Conservation (phyloP, 2,797 vertebrate species). For the Coreius guichenoti region DNA sequence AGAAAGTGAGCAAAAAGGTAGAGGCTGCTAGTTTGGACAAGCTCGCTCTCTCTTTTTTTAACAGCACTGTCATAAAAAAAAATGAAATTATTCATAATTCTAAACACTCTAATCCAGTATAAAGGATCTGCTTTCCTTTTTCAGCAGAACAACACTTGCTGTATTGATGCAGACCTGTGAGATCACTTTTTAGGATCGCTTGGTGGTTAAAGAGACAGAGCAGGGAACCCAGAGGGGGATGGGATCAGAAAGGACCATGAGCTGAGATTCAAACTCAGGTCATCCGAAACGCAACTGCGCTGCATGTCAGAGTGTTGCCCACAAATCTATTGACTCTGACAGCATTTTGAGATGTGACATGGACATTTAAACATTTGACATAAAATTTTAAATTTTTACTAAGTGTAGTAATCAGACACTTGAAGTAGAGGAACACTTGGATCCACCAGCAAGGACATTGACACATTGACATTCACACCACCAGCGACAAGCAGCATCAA, state of each 20-base stretch:
- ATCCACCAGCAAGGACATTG: not conserved
- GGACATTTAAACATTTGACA: not conserved
- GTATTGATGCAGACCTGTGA: not conserved
- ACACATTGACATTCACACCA: not conserved
- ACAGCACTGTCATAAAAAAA: not conserved
- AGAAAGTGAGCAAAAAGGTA: not conserved
- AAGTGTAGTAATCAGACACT: not conserved
- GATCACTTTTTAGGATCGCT: not conserved
- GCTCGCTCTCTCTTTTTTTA: not conserved
- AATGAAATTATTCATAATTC: not conserved
- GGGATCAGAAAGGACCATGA: not conserved
- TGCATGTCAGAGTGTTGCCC: not conserved
- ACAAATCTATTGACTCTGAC: not conserved
- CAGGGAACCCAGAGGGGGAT: not conserved
- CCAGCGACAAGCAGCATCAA: too few relatives aligned
- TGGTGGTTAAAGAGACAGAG: not conserved
- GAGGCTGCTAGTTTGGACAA: constrained; percentile 1
- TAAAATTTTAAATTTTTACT: not conserved
- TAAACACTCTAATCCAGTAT: not conserved
- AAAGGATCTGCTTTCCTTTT: not conserved
- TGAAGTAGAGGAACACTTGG: not conserved
- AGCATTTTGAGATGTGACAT: not conserved
- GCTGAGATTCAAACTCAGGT: not conserved
- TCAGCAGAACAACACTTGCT: not conserved
- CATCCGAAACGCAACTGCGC: not conserved